A percentile compares a stretch with the other conserved stretches of the same genome.
Conservation (phyloP, 1,140 invertebrate genomes). For the Vanessa atalanta region DNA sequence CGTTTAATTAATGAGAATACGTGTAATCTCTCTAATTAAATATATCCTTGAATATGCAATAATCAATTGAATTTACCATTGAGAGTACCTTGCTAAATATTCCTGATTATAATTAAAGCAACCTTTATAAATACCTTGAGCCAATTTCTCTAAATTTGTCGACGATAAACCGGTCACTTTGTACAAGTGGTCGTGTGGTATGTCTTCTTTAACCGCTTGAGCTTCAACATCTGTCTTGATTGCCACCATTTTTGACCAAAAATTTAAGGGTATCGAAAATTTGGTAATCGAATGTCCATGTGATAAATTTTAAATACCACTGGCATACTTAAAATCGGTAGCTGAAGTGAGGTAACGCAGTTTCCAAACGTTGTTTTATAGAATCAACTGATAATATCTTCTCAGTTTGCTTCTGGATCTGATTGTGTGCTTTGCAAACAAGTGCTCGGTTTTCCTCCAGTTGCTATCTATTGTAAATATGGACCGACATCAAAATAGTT, state of each 20-base stretch:
- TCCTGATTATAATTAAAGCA: background rate
- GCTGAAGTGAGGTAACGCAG: conserved; percentile 30
- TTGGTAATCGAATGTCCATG: conserved; percentile 36
- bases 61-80: background rate
- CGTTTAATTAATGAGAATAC: too few relatives aligned
- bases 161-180: conserved; percentile 70
- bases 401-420: conserved; percentile 50
- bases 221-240: conserved; percentile 52
- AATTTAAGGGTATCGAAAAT: conserved; percentile 3
- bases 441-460: conserved; percentile 50
- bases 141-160: conserved; percentile 66
- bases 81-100: background rate
- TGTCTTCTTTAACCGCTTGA: conserved; percentile 51
- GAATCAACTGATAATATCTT: conserved; percentile 39
- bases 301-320: conserved; percentile 18
- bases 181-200: conserved; percentile 68
- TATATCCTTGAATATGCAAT: background rate
- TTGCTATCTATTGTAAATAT: conserved; percentile 43
- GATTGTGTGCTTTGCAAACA: conserved; percentile 40
- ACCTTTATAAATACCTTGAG: conserved; percentile 54
- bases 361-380: conserved; percentile 45
- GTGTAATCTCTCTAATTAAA: too few relatives aligned
- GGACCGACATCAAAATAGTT: conserved; percentile 38
- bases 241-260: conserved; percentile 36
- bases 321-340: conserved; percentile 39